phyloP scores from a whole-genome alignment of 2,797 vertebrate species.

The Sparidentex hasta region DNA sequence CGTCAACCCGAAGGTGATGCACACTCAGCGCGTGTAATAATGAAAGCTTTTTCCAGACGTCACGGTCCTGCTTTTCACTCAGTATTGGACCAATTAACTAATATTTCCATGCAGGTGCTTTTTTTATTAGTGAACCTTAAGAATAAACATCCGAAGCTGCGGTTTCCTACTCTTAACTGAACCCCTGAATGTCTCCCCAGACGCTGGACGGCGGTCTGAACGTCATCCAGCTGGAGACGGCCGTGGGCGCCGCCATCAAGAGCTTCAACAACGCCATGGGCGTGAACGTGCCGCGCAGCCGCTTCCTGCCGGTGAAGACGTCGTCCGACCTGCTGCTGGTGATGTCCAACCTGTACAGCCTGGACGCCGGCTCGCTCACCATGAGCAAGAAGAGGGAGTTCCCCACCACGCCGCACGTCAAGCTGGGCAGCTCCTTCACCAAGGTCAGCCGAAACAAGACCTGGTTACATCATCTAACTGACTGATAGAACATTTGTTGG shows the following conservation, averaged over 20 bases:
- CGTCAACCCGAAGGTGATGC: slow-evolving; percentile 94
- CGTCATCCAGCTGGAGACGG: slow-evolving; percentile 96
- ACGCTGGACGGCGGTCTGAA: slow-evolving; percentile 95
- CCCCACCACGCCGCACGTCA: slow-evolving; percentile 94
- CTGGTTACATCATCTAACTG: too few relatives aligned
- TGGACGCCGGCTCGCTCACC: slow-evolving; percentile 94
- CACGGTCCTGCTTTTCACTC: too few relatives aligned
- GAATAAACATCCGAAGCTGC: too few relatives aligned
- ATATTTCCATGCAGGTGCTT: too few relatives aligned
- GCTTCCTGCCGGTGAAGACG: slow-evolving; percentile 98
- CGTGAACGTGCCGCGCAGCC: slow-evolving; percentile 96
- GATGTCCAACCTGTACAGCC: slow-evolving; percentile 98
- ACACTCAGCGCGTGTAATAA: too few relatives aligned
- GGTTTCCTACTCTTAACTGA: neutral
- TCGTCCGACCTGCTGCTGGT: slow-evolving; percentile 96
- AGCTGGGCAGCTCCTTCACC: slow-evolving; percentile 98
- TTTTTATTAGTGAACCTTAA: too few relatives aligned
- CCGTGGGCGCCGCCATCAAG: slow-evolving; percentile 98
- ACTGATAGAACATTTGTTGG: too few relatives aligned
- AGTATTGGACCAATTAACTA: too few relatives aligned
- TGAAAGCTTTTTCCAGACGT: too few relatives aligned
- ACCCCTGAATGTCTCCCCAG: slow-evolving; percentile 74
- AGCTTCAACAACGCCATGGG: slow-evolving; percentile 96
- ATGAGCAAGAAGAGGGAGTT: slow-evolving; percentile 97
- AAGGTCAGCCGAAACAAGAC: too few relatives aligned